Evolutionary conservation across 2,113 vertebrate species (phyloP).

Genomic region (Sinocyclocheilus anophthalmus): DNA sequence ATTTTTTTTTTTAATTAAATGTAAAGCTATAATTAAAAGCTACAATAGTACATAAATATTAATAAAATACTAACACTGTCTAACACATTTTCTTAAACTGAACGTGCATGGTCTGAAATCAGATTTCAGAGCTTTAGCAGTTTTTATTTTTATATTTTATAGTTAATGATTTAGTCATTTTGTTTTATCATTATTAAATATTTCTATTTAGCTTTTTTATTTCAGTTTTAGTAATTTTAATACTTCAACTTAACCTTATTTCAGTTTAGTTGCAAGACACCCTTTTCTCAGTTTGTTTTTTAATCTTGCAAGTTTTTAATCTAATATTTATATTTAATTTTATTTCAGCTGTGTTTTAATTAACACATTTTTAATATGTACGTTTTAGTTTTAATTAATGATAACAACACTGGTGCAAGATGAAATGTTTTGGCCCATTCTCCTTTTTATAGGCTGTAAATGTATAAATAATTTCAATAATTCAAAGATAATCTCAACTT

Average conservation of each 20-base stretch:
- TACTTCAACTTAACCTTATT: not conserved
- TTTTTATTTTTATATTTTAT: not conserved
- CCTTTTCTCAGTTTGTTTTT: not conserved
- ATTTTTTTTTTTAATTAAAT: too few relatives aligned
- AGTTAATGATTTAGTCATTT: not conserved
- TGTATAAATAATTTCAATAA: not conserved
- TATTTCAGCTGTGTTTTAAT: not conserved
- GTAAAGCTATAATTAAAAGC: too few relatives aligned
- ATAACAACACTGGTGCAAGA: not conserved
- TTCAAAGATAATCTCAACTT: not conserved
- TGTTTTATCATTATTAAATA: not conserved
- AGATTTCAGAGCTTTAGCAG: not conserved
- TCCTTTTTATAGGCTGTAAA: not conserved
- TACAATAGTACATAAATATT: too few relatives aligned
- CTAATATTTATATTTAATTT: not conserved
- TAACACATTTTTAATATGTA: not conserved
- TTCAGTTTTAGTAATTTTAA: not conserved
- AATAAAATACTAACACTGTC: too few relatives aligned
- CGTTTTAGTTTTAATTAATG: not conserved
- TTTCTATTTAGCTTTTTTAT: not conserved
- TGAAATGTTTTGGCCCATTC: not conserved
- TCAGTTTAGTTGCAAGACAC: not conserved
- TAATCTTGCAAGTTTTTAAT: too few relatives aligned
- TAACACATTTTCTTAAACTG: too few relatives aligned
- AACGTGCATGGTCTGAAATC: not conserved